phyloP scores from a whole-genome alignment of 2,113 vertebrate species.

The Hippocampus mohnikei region DNA sequence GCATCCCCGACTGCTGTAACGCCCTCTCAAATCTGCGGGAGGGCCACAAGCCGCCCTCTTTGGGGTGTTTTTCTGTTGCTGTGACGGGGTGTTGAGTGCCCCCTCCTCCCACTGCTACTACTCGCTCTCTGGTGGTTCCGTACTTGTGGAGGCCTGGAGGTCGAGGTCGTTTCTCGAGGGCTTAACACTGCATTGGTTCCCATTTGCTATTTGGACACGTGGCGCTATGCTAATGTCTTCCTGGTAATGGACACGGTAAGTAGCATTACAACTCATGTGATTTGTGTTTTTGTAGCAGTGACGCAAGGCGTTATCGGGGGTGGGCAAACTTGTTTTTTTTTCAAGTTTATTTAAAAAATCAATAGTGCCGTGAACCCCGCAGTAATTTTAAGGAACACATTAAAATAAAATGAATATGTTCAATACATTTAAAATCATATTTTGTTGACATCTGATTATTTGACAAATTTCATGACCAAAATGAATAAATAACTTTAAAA shows the following conservation, averaged over 20 bases:
- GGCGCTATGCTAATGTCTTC: slow-evolving; percentile 88
- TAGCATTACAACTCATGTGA: slow-evolving; percentile 83
- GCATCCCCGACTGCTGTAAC: slow-evolving; percentile 71
- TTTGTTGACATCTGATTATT: too few species aligned
- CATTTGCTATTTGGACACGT: slow-evolving; percentile 89
- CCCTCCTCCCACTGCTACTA: slow-evolving; percentile 55
- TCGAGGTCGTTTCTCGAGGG: slow-evolving; percentile 78
- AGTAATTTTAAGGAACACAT: too few species aligned
- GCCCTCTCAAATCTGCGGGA: slow-evolving; percentile 69
- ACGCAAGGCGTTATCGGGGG: neutral
- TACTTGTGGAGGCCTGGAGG: slow-evolving; percentile 81
- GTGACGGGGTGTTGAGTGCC: slow-evolving; percentile 72
- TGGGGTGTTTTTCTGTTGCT: slow-evolving; percentile 80
- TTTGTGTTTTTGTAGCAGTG: slow-evolving; percentile 41
- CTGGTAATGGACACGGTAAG: slow-evolving; percentile 84
- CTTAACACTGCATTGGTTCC: slow-evolving; percentile 82
- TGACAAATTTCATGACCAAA: too few species aligned
- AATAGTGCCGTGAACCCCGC: too few species aligned
- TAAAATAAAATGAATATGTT: too few species aligned
- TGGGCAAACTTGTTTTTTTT: neutral
- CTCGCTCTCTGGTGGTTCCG: slow-evolving; percentile 80
- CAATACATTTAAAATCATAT: too few species aligned
- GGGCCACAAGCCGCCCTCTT: slow-evolving; percentile 71
- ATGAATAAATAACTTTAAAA: too few species aligned
- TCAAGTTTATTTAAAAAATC: too few species aligned